phyloP scores from a whole-genome alignment of 2,797 vertebrate species.

The Cygnus olor region DNA sequence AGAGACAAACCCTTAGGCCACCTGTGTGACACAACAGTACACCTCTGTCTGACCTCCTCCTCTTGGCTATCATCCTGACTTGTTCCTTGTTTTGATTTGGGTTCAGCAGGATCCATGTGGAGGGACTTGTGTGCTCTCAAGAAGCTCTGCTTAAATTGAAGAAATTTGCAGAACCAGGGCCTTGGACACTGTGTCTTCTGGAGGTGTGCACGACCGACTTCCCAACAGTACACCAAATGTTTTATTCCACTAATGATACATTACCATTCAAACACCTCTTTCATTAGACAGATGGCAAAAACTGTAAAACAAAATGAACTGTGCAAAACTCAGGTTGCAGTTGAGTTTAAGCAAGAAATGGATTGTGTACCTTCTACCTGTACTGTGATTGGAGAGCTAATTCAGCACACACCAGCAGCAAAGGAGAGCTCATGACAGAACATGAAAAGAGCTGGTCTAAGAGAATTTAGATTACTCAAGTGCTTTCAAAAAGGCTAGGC shows the following conservation, averaged over 20 bases:
- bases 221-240: neutral
- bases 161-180: neutral
- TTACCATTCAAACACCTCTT: neutral
- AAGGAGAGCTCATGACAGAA: neutral
- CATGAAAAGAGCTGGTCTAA: neutral
- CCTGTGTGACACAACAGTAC: neutral
- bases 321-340: neutral
- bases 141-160: neutral
- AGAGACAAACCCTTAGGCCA: neutral
- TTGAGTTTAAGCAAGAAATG: neutral
- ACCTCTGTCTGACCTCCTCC: neutral
- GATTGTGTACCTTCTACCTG: neutral
- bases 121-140: neutral
- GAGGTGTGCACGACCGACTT: neutral
- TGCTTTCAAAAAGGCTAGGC: neutral
- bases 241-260: neutral
- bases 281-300: neutral
- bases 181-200: neutral
- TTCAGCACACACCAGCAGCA: neutral
- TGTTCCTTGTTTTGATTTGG: neutral
- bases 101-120: neutral
- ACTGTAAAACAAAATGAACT: neutral
- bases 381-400: neutral
- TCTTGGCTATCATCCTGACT: neutral
- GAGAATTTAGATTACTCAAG: neutral